Evolutionary conservation across 2,797 vertebrate genomes (phyloP), one percentile per base, ranked within the genome.

Genomic region (Hypotaenidia philippensis): DNA sequence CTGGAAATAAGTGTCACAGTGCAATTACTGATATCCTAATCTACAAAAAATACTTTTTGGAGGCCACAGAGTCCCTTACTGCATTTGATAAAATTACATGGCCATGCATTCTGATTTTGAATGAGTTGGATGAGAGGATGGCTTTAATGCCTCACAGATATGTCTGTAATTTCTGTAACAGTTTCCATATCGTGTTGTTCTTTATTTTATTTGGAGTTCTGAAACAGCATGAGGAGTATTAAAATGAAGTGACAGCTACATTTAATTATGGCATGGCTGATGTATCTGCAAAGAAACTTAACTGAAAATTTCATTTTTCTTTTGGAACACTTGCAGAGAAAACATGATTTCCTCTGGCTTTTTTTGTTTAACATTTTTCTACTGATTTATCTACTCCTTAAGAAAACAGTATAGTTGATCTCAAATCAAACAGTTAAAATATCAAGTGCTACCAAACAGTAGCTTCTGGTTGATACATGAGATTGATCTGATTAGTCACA

Each of bases 71-170:
- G 34, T 49, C 65, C 34, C 41, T 71, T 59, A 47, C 27, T 59
- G 47, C 64, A 27, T 83, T 93, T 83, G 21, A 75, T 83, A 61
- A 63, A 89, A 75, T 90, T 78, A 78, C 55, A 66, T 74, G 57
- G n/a, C 89, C 69, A 72, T 72, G 84, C 47, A 75, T 93, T 91
- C 59, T 76, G 59, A 78, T 95, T 93, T 93, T 59, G 69, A 89
- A 75, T 61, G 20, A 91, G 49, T 18, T 93, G 60, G 76, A 76
- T 41, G 29, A 68, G 41, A 71, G 27, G 32, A 69, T 71, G 52
- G 36, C 61, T 92, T 89, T 47, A 75, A 27, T 69, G 45, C n/a
- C 53, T 85, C 16, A 3, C 47, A 88, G 65, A 80, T 75, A 55
- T 4, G 10, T 55, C 75, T 92, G 14, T 92, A 91, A 92, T 91